Evolutionary conservation across 2,113 vertebrate genomes (phyloP), one percentile per base, ranked within the genome.

Genomic region (Phyllostomus discolor): DNA sequence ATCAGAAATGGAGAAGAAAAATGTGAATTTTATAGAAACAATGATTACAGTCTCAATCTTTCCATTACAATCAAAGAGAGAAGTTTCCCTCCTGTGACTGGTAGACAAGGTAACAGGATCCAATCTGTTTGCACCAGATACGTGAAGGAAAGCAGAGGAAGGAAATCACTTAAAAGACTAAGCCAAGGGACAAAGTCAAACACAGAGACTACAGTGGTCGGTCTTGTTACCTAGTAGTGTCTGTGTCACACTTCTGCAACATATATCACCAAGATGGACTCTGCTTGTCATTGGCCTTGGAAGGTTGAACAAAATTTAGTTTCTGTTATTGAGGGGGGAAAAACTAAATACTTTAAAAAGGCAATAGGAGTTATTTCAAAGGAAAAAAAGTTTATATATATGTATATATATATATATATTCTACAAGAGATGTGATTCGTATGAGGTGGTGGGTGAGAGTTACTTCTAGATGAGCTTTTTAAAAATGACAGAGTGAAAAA

Each of bases 21-120:
- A 86, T 79, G 69, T 70, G 50, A 84, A 86, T 94, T 94, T 90
- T 91, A 35, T 54, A 80, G 50, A 95, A 95, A 95, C 28, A 86
- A 17, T 70, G 50, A 75, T 83, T 86, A 90, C 17, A 43, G 7
- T 16, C 28, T 96, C 81, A 54, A 16, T 82, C 41, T 92, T 87
- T 72, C 66, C 72, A 66, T 84, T 73, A 66, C 7, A 33, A 9
- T 57, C 17, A 14, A 66, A 88, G 38, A 82, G 5, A 15, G n/a
- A 75, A 81, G 28, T 78, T 57, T 95, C 33, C 33, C 75, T 69
- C 67, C 66, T 48, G 14, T 43, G 48, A 33, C 28, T 70, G 28
- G 62, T 50, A 88, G 43, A 52, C 17, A 73, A 70, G 38, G 78
- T 52, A 84, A 75, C 14, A 88, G 4, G 57, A 62, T 76, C 38